A percentile compares a stretch with the other conserved stretches of the same genome.
phyloP scores from a whole-genome alignment of 2,797 vertebrate genomes.

The Eulemur coronatus region DNA sequence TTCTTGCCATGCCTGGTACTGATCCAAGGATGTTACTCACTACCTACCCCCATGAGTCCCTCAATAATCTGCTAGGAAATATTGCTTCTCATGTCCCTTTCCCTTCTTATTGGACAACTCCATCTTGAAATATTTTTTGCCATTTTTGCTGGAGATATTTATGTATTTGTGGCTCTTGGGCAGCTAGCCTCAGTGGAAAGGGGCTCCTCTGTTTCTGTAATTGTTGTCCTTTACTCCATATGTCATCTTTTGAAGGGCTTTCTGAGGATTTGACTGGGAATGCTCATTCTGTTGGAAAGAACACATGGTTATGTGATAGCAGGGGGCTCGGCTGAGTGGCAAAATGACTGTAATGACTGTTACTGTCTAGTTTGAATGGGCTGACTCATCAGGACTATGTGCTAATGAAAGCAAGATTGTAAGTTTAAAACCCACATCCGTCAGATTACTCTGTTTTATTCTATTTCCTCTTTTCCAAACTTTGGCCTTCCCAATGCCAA shows the following conservation, averaged over 20 bases:
- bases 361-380: background rate
- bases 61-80: background rate
- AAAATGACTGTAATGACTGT: background rate
- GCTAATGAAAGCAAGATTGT: background rate
- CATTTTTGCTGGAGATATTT: background rate
- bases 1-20: background rate
- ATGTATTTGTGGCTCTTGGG: background rate
- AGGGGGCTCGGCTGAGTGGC: background rate
- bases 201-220: background rate
- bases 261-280: constrained; percentile 4
- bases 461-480: background rate
- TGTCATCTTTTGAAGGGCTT: background rate
- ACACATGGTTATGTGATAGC: background rate
- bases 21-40: background rate
- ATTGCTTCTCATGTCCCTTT: background rate
- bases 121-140: background rate
- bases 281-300: background rate
- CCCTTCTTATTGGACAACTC: background rate
- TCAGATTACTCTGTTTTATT: background rate
- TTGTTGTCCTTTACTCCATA: background rate
- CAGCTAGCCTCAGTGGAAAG: background rate
- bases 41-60: background rate
- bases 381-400: background rate
- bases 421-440: background rate
- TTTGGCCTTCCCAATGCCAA: background rate